Percentiles rank a stretch among this genome's conserved stretches.
Evolutionary conservation across 2,888 invertebrate species (phyloP).

Genomic region (Limnephilus rhombicus): DNA sequence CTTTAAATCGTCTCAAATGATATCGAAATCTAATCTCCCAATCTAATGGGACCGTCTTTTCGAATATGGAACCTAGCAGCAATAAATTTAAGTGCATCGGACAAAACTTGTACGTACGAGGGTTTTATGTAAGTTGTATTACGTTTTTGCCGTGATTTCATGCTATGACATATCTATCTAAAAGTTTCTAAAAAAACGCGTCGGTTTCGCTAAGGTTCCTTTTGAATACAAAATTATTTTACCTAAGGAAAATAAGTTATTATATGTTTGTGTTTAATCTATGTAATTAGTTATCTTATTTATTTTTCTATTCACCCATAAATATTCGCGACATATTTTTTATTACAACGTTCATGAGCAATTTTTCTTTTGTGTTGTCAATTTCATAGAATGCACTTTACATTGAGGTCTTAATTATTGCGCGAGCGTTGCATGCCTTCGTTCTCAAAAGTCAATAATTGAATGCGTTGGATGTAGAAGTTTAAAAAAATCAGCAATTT

Average conservation of each 20-base stretch:
- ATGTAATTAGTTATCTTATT: background rate
- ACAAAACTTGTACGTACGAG: background rate
- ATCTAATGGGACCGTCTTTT: too few species aligned
- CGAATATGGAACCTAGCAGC: too few species aligned
- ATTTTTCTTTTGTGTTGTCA: too few species aligned
- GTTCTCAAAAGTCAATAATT: conserved; percentile 10
- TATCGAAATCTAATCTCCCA: too few species aligned
- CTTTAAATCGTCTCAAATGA: too few species aligned
- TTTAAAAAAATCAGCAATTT: background rate
- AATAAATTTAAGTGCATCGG: background rate
- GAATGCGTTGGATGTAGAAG: background rate
- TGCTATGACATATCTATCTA: background rate
- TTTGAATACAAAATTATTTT: background rate
- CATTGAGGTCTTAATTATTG: background rate
- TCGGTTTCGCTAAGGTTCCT: background rate
- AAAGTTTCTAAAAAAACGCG: background rate
- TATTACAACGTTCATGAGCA: background rate
- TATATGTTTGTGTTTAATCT: background rate
- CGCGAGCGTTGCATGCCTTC: background rate
- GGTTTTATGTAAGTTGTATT: background rate
- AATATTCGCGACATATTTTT: background rate
- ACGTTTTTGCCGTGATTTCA: background rate
- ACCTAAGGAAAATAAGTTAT: background rate
- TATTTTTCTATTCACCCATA: background rate
- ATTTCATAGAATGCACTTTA: background rate